Base-by-base conservation (phyloP, 1,140 invertebrate species). In the Latrodectus geometricus region DNA sequence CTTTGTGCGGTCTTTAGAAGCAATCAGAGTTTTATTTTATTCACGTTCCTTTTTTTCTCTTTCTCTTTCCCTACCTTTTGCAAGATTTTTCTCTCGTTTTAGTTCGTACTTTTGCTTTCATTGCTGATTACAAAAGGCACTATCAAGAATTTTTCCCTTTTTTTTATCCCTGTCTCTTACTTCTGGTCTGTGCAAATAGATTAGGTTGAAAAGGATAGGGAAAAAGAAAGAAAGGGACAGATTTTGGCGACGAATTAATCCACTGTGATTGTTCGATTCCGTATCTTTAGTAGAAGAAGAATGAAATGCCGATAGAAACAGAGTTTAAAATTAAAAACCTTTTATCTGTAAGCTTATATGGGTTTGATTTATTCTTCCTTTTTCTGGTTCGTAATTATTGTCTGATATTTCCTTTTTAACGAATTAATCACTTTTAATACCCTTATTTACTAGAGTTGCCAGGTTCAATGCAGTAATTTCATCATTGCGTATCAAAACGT, bases 1-100 rank as follows among this genome's bases (percentile, higher is more conserved):
- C 82, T 84, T 84, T 84, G 82, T 76, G 82, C 65, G 73, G 82
- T 84, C 72, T 84, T 84, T 84, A 84, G 82, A 76, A 76, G 82
- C 82, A 84, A 84, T 84, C 82, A 84, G 73, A 76, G n/a, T 12
- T 23, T 68, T 61, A 70, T 81, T 70, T 56, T 52, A 15, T 54
- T 76, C 9, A 68, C 56, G 52, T 66, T 23, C 66, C 66, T 48
- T 20, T 66, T 52, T 52, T 20, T 68, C 15, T 20, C 66, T 35
- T 79, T 79, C 23, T 49, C n/a, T n/a, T n/a, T 69, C 20, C 56
- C 12, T 68, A n/a, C 35, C 35, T 35, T 35, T 35, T 15, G 61
- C 12, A 69, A 23, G 68, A 69, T 35, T 75, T 74, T 66, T 74
- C 68, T 23, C 9, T 66, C 54, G 17, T 50, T 65, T 61, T 23